Percentiles rank a stretch among this genome's conserved stretches.
phyloP scores from a whole-genome alignment of 1,140 invertebrate genomes.

The Agraylea sexmaculata region DNA sequence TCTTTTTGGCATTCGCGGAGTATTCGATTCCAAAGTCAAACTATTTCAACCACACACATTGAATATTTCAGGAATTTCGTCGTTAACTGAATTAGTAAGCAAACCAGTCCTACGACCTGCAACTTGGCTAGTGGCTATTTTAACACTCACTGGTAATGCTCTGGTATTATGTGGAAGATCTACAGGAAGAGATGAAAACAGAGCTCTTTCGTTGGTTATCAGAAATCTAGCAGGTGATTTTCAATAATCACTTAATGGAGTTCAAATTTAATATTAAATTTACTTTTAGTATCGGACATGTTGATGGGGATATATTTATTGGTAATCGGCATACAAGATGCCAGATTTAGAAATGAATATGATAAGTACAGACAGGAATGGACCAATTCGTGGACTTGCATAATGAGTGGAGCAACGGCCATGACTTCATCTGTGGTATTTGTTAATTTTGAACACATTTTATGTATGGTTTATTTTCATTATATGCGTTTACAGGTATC shows the following conservation, averaged over 20 bases:
- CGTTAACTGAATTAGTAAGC: conserved; percentile 51
- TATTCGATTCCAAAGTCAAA: too few species aligned
- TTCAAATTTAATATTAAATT: too few species aligned
- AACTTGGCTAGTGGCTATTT: conserved; percentile 60
- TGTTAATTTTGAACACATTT: not conserved
- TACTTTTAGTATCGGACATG: conserved; percentile 52
- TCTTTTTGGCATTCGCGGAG: too few species aligned
- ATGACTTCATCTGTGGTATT: conserved; percentile 57
- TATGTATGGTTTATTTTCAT: conserved; percentile 8
- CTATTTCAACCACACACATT: too few species aligned
- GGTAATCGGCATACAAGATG: conserved; percentile 56
- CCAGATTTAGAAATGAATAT: conserved; percentile 51
- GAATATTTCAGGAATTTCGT: conserved; percentile 49
- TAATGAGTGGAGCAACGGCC: conserved; percentile 48
- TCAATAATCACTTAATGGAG: too few species aligned
- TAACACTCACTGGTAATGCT: conserved; percentile 54
- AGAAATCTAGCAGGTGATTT: conserved; percentile 54
- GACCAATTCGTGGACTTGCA: conserved; percentile 58
- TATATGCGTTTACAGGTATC: conserved; percentile 45
- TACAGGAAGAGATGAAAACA: conserved; percentile 46
- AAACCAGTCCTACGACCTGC: conserved; percentile 49
- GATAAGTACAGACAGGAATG: conserved; percentile 47
- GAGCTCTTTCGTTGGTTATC: conserved; percentile 50
- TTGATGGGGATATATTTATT: conserved; percentile 70
- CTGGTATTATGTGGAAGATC: conserved; percentile 58